These are phyloP conservation scores for Orgyia antiqua DNA, from an alignment of 2,888 invertebrate species.

Conservation along the genomic window DNA sequence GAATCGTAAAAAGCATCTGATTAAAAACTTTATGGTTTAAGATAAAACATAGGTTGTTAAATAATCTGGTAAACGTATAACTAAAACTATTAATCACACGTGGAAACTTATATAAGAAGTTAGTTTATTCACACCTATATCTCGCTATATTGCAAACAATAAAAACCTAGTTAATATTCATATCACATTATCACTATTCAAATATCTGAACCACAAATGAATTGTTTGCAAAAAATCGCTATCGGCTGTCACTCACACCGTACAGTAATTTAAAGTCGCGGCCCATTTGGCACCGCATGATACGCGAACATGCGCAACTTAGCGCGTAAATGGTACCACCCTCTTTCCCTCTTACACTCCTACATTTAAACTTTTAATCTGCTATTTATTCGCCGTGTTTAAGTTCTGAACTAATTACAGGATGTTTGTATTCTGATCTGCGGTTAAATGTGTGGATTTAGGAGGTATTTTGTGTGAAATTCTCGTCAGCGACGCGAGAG, in stretches of 20 bases:
- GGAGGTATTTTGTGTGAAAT: background rate
- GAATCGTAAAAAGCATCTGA: no score
- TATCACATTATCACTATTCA: conserved; percentile 2
- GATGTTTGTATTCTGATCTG: conserved; percentile 19
- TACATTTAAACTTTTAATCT: conserved; percentile 20
- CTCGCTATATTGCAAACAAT: no score
- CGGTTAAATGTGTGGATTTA: conserved; percentile 9
- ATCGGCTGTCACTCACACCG: conserved; percentile 22
- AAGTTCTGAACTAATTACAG: conserved; percentile 24
- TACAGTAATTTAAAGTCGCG: conserved; percentile 10
- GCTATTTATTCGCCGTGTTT: conserved; percentile 8
- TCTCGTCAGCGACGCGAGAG: background rate
- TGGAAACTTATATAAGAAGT: no score
- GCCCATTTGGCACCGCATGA: conserved; percentile 29
- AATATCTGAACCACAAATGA: background rate
- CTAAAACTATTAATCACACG: no score
- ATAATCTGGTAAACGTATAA: no score
- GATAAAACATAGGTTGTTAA: no score
- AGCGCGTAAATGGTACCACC: conserved; percentile 15
- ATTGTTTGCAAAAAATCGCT: conserved; percentile 8
- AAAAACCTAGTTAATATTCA: no score
- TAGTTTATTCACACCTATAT: no score
- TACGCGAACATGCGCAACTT: conserved; percentile 25
- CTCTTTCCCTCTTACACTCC: conserved; percentile 3
- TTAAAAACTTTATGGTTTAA: no score